Evolutionary conservation across 2,113 vertebrate genomes (phyloP).

Genomic region (Phodopus roborovskii): DNA sequence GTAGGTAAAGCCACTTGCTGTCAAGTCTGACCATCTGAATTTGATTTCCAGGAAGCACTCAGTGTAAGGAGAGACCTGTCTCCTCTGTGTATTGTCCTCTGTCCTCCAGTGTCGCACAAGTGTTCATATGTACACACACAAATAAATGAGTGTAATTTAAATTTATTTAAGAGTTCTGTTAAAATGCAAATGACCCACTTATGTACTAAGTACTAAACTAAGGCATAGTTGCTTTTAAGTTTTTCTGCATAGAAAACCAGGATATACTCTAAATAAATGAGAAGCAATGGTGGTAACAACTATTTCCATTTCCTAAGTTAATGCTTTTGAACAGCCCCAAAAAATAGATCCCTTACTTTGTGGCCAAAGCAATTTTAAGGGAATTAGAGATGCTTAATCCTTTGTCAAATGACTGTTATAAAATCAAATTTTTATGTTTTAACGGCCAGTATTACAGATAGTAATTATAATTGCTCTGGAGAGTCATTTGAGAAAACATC

Average conservation of each 20-base stretch:
- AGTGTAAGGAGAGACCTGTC: background rate
- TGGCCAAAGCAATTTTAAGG: constrained; percentile 47
- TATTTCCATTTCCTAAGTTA: background rate
- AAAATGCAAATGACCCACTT: constrained; percentile 36
- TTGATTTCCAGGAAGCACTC: background rate
- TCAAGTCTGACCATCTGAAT: background rate
- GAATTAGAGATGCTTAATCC: constrained; percentile 65
- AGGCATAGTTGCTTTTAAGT: constrained; percentile 39
- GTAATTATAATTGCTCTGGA: constrained; percentile 51
- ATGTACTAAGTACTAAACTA: background rate
- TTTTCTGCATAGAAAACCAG: constrained; percentile 29
- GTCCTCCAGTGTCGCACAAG: background rate
- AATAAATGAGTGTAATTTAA: background rate
- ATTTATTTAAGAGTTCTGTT: background rate
- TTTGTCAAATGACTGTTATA: constrained; percentile 58
- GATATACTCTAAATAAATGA: background rate
- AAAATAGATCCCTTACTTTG: constrained; percentile 6
- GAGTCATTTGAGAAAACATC: constrained; percentile 43
- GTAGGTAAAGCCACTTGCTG: background rate
- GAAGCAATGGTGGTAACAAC: constrained; percentile 2
- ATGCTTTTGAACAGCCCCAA: background rate
- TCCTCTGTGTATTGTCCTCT: background rate
- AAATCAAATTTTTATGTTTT: constrained; percentile 48
- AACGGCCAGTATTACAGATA: constrained; percentile 58
- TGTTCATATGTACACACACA: background rate